Conservation (phyloP, 2,888 invertebrate genomes). For the Falcaria lacertinaria region DNA sequence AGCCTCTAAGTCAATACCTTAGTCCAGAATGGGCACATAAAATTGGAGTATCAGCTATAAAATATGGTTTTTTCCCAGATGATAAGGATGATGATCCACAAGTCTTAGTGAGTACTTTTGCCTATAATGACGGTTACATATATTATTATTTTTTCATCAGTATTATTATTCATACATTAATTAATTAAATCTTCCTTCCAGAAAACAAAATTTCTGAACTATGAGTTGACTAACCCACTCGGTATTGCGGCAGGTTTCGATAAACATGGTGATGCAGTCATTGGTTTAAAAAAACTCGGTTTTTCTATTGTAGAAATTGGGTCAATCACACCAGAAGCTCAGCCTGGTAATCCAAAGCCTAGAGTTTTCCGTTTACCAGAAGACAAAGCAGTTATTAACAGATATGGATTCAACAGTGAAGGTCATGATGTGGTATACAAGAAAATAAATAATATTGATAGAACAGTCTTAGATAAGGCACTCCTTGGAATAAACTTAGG, state of each 20-base stretch:
- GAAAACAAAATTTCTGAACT: slow-evolving; percentile 85
- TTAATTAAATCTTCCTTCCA: slow-evolving; percentile 46
- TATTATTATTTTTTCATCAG: too few relatives aligned
- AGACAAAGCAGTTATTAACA: slow-evolving; percentile 95
- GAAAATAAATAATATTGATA: slow-evolving; percentile 81
- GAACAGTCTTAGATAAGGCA: slow-evolving; percentile 74
- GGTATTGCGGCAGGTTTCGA: slow-evolving; percentile 99
- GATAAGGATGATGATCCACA: slow-evolving; percentile 80
- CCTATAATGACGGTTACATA: neutral
- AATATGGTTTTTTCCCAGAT: slow-evolving; percentile 86
- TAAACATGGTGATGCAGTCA: slow-evolving; percentile 95
- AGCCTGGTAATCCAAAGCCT: slow-evolving; percentile 95
- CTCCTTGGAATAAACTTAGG: slow-evolving; percentile 97
- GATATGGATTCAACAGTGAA: slow-evolving; percentile 95
- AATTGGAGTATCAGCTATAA: slow-evolving; percentile 86
- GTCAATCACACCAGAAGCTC: slow-evolving; percentile 95
- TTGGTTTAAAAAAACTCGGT: slow-evolving; percentile 89
- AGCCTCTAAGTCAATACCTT: slow-evolving; percentile 84
- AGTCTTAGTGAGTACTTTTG: slow-evolving; percentile 79
- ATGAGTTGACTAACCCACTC: slow-evolving; percentile 90
- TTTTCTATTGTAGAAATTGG: slow-evolving; percentile 98
- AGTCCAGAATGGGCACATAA: slow-evolving; percentile 92
- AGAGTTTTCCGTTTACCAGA: slow-evolving; percentile 92
- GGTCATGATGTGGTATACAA: slow-evolving; percentile 89
- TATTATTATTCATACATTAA: too few relatives aligned